These are phyloP conservation scores for Thymelicus sylvestris DNA, from an alignment of 2,888 invertebrate genomes.

Conservation along the genomic window DNA sequence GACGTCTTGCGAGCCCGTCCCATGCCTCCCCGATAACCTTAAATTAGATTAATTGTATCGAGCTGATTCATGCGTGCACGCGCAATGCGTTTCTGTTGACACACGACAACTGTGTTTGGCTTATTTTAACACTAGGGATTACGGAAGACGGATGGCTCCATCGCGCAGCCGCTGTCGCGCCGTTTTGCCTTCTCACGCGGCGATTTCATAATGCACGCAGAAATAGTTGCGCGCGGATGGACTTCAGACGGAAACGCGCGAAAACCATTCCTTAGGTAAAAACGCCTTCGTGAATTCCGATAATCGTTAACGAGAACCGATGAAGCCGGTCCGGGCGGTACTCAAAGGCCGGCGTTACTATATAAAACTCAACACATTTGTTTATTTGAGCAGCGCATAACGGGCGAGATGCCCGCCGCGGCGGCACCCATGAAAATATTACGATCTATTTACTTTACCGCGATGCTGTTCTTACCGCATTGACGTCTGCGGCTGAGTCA, in stretches of 20 bases:
- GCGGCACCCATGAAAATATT: conserved; percentile 80
- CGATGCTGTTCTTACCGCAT: conserved; percentile 68
- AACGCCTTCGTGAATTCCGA: conserved; percentile 44
- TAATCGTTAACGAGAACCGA: conserved; percentile 62
- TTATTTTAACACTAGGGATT: conserved; percentile 68
- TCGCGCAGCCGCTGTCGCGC: conserved; percentile 42
- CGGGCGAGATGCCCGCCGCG: conserved; percentile 69
- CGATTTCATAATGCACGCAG: conserved; percentile 21
- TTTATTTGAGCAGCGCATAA: conserved; percentile 77
- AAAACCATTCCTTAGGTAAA: conserved; percentile 28
- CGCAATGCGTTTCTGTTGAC: conserved; percentile 71
- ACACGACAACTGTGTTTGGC: conserved; percentile 71
- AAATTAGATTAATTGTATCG: conserved; percentile 84
- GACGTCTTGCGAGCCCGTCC: conserved; percentile 70
- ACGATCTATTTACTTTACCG: conserved; percentile 80
- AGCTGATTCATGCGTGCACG: conserved; percentile 77
- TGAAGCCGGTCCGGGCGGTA: conserved; percentile 57
- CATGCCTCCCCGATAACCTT: conserved; percentile 79
- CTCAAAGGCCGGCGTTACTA: conserved; percentile 66
- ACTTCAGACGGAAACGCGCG: conserved; percentile 18
- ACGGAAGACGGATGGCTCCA: conserved; percentile 65
- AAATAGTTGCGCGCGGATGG: conserved; percentile 7
- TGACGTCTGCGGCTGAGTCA: conserved; percentile 68
- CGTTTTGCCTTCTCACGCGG: conserved; percentile 17
- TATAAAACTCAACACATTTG: conserved; percentile 80